Percentiles rank a stretch among this genome's conserved stretches.
phyloP scores from a whole-genome alignment of 2,888 invertebrate genomes.

The Diadegma fenestrale region DNA sequence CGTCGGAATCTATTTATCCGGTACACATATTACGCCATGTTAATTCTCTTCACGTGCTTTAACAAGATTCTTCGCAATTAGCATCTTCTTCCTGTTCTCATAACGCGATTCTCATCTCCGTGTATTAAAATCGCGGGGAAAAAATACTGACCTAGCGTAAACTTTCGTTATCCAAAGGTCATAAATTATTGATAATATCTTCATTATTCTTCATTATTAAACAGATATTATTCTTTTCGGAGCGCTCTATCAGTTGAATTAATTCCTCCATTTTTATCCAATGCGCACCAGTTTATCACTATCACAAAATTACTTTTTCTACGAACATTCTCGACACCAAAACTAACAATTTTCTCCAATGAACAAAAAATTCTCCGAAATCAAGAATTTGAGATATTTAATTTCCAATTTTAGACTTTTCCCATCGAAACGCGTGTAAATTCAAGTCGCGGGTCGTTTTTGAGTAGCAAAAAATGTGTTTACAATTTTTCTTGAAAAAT shows the following conservation, averaged over 20 bases:
- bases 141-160: conserved; percentile 11
- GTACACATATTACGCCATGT: conserved; percentile 3
- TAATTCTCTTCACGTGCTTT: conserved; percentile 17
- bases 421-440: too few species aligned
- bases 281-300: too few species aligned
- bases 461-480: too few species aligned
- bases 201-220: neutral
- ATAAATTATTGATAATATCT: neutral
- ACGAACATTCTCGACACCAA: too few species aligned
- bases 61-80: conserved; percentile 27
- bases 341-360: too few species aligned
- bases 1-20: neutral
- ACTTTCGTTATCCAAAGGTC: neutral
- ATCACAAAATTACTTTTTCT: too few species aligned
- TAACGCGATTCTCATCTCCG: neutral
- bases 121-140: neutral
- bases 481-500: too few species aligned
- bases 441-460: too few species aligned
- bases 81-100: conserved; percentile 28
- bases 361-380: too few species aligned
- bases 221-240: neutral
- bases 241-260: neutral
- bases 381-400: too few species aligned
- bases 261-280: neutral
- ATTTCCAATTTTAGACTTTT: too few species aligned